These are phyloP conservation scores for Erpornis zantholeuca DNA, from an alignment of 2,113 vertebrate genomes.

Conservation along the genomic window DNA sequence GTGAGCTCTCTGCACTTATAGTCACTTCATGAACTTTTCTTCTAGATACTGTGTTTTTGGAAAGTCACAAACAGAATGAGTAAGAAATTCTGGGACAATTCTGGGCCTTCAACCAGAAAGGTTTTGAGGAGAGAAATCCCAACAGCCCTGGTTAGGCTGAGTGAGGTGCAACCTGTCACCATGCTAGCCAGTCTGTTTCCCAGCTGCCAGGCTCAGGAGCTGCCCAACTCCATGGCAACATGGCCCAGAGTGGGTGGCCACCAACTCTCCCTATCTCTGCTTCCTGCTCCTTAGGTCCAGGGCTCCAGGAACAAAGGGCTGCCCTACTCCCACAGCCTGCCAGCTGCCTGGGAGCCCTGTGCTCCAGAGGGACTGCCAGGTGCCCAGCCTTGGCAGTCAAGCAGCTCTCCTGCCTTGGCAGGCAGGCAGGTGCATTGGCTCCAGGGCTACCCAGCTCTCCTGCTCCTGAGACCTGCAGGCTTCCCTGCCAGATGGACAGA, in stretches of 20 bases:
- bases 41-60: not conserved
- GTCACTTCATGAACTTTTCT: not conserved
- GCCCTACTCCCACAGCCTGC: not conserved
- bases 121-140: not conserved
- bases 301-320: fast-evolving
- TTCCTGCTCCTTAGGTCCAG: fast-evolving
- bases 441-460: not conserved
- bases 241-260: not conserved
- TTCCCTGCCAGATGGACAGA: not conserved
- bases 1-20: not conserved
- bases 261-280: fast-evolving
- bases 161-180: not conserved
- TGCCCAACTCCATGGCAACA: not conserved
- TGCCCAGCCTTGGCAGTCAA: not conserved
- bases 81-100: not conserved
- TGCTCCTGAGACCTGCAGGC: not conserved
- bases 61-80: not conserved
- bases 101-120: not conserved
- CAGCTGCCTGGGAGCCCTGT: not conserved
- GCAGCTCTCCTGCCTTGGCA: not conserved
- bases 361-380: not conserved
- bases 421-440: not conserved
- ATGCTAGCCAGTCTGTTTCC: not conserved
- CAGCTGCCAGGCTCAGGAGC: not conserved
- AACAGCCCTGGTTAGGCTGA: not conserved